Conservation (phyloP, 1,140 invertebrate genomes). For the Nomia melanderi region DNA sequence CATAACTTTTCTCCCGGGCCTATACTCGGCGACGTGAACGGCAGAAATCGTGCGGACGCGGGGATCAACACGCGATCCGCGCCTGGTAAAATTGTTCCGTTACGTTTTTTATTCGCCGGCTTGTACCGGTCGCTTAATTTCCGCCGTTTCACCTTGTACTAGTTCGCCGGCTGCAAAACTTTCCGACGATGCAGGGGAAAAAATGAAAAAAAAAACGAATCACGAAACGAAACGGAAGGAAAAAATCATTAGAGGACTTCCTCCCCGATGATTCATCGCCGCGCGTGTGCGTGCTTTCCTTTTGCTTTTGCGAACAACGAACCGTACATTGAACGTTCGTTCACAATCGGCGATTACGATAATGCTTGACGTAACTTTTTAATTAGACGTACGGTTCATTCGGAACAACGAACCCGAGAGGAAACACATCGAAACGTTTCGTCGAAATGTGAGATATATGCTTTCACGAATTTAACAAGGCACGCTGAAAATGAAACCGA, state of each 20-base stretch:
- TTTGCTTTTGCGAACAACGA: conserved; percentile 5
- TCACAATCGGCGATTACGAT: too few species aligned
- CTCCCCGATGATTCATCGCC: conserved; percentile 72
- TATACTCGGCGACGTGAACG: conserved; percentile 25
- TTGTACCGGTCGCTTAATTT: conserved; percentile 34
- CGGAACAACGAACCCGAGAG: too few species aligned
- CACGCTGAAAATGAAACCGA: neutral
- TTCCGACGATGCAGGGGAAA: conserved; percentile 21
- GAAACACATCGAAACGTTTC: too few species aligned
- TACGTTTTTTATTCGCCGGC: neutral
- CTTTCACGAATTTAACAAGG: neutral
- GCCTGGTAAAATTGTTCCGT: conserved; percentile 25
- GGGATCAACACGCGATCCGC: conserved; percentile 23
- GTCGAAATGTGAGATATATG: too few species aligned
- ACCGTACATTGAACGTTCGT: neutral
- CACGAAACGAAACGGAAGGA: conserved; percentile 40
- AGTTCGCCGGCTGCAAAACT: conserved; percentile 57
- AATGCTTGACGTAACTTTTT: too few species aligned
- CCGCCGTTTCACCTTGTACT: conserved; percentile 73
- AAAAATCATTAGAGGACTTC: conserved; percentile 67
- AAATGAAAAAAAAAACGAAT: conserved; percentile 21
- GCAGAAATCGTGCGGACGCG: conserved; percentile 1
- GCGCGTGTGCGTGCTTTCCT: conserved; percentile 53
- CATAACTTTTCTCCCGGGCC: conserved; percentile 27
- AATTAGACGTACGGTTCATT: too few species aligned